Conservation (phyloP, 1,140 invertebrate species). For the Leptopilina clavipes region DNA sequence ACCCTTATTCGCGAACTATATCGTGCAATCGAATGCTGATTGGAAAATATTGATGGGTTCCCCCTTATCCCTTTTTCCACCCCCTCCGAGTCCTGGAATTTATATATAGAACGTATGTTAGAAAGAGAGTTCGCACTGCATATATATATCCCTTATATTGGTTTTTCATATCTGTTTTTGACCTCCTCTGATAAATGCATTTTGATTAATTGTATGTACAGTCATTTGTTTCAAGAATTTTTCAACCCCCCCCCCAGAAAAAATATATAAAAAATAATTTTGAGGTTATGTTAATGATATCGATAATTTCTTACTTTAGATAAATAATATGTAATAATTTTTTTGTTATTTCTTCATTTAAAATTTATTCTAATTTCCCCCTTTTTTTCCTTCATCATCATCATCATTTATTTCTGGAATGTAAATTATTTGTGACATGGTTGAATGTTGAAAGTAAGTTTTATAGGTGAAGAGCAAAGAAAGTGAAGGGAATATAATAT, state of each 20-base stretch:
- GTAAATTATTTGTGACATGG: background rate
- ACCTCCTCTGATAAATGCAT: background rate
- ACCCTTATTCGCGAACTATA: constrained; percentile 55
- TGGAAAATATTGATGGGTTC: constrained; percentile 70
- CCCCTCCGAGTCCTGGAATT: constrained; percentile 49
- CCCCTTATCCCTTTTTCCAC: constrained; percentile 36
- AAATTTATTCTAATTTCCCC: background rate
- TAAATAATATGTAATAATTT: background rate
- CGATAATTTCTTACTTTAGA: no score
- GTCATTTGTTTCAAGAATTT: no score
- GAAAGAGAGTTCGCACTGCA: constrained; percentile 12
- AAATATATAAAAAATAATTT: no score
- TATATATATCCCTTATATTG: no score
- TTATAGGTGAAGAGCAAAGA: constrained; percentile 20
- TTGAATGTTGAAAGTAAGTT: constrained; percentile 2
- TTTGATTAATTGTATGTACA: background rate
- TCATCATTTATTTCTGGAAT: background rate
- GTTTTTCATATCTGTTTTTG: background rate
- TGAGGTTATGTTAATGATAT: no score
- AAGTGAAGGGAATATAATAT: constrained; percentile 28
- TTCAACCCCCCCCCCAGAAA: no score
- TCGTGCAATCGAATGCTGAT: constrained; percentile 70
- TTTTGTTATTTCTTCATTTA: background rate
- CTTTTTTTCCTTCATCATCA: no score
- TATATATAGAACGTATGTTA: constrained; percentile 42